Percentiles rank a stretch among this genome's conserved stretches.
phyloP scores from a whole-genome alignment of 2,113 vertebrate genomes.

The Hyperopisus bebe region DNA sequence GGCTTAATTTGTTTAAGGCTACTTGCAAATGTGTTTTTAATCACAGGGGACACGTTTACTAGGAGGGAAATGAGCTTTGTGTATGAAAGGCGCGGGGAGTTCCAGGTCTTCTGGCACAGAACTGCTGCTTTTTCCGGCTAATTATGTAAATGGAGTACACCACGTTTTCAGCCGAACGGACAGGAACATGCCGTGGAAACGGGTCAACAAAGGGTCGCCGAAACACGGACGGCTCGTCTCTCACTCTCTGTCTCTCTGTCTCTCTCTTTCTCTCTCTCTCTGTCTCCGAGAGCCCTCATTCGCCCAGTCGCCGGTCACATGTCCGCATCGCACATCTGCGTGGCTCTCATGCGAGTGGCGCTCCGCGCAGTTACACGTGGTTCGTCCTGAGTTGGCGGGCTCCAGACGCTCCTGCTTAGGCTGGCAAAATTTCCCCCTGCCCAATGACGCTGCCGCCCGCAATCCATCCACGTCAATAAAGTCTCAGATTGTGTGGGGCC shows the following conservation, averaged over 20 bases:
- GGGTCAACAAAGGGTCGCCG: background rate
- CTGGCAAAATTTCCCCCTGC: no score
- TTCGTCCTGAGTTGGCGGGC: background rate
- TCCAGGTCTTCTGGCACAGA: background rate
- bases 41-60: constrained; percentile 42
- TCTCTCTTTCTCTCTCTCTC: background rate
- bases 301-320: background rate
- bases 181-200: background rate
- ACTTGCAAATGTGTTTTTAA: constrained; percentile 61
- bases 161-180: background rate
- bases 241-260: background rate
- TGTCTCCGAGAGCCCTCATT: background rate
- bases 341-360: background rate
- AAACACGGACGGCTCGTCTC: background rate
- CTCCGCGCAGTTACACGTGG: background rate
- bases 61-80: background rate
- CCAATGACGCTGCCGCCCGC: background rate
- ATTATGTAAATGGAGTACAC: background rate
- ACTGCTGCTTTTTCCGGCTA: background rate
- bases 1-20: constrained; percentile 58
- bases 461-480: background rate
- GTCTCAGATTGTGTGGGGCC: background rate
- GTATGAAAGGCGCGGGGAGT: background rate
- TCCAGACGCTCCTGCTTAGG: background rate
- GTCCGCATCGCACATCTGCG: background rate